Evolutionary conservation across 2,113 vertebrate genomes (phyloP), one percentile per base, ranked within the genome.

Genomic region (Vanacampus margaritifer): DNA sequence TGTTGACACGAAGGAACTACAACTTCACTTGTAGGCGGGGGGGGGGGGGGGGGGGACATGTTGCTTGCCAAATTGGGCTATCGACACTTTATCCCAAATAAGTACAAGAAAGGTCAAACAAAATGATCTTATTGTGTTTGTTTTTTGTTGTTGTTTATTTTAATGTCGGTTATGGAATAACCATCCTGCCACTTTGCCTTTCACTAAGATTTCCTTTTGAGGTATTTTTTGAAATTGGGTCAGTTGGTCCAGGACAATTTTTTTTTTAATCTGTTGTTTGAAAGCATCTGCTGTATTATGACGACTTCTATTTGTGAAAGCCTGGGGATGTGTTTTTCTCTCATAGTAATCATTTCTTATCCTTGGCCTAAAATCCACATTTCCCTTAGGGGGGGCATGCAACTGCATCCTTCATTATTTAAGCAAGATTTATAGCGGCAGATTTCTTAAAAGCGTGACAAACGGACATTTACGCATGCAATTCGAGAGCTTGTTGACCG

Each of bases 401-500:
- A 46, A 16, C 41, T 19, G 39, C 12, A 41, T 41, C 39, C 39
- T 19, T 46, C 17, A 17, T 17, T 46, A 45, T 45, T 45, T 45
- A 14, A 45, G 13, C 41, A 16, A n/a, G 41, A 45, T 45, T 16
- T 41, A 41, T 10, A 41, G 39, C 39, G 12, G 10, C 8, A 12
- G 39, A 41, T 11, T 41, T 41, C 39, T 41, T 6, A 1, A 17
- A 45, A 6, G 43, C 43, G 6, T 17, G 16, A 32, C 28, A 32
- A 2, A 4, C 28, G 4, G 28, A 32, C 28, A 32, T 32, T 32
- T 32, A 32, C 28, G 28, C 2, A 32, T 21, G 77, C 59, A 81
- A 66, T 59, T 64, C 65, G 21, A 37, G 56, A 64, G 26, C 64
- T 68, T 13, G 63, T 64, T 85, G 75, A 85, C 87, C 82, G 81